Base-by-base conservation (phyloP, 2,797 vertebrate genomes). In the Phalanger gymnotis region DNA sequence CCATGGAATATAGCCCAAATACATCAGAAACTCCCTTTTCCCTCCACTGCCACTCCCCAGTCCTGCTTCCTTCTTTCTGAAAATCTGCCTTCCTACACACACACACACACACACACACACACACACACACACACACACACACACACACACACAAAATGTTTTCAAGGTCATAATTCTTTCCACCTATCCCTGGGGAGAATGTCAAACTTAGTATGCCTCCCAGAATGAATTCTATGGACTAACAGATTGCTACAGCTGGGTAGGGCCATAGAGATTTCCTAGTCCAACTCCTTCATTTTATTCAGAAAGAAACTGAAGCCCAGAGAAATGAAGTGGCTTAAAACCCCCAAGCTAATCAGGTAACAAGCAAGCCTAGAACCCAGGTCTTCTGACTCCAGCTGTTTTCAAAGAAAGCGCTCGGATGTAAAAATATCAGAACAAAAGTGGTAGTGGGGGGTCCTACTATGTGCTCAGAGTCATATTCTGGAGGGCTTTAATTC, bases 141-240 rank as follows among this genome's bases (percentile, higher is more conserved):
- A 56, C 6, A 73, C 28, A 96, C 16, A 93, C 53, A 92, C 95
- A 91, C n/a, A 53, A 61, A 94, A 97, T 97, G 66, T 96, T 98
- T 97, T 96, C 95, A 96, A 96, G 93, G 95, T 97, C 97, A 58
- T 56, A 94, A 95, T 94, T 91, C 55, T 93, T 96, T 97, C 97
- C 95, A 40, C 97, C 96, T 95, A 95, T 96, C 95, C 95, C 73
- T 30, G 73, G 95, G 93, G 96, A 96, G 81, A 95, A 53, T 95
- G 90, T 61, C 40, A 81, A 96, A 95, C 54, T 52, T 90, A 90
- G 40, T 31, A 0, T 93, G 93, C 10, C 95, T 97, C 92, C 96
- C 90, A 51, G 91, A 97, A 95, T 96, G 97, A 93, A 96, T 96
- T 97, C 94, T 93, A 87, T 96, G 16, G 57, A 91, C 96, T 97